Percentiles rank a stretch among this genome's conserved stretches.
phyloP scores from a whole-genome alignment of 2,797 vertebrate genomes.

The Schizopygopsis malacanthus region DNA sequence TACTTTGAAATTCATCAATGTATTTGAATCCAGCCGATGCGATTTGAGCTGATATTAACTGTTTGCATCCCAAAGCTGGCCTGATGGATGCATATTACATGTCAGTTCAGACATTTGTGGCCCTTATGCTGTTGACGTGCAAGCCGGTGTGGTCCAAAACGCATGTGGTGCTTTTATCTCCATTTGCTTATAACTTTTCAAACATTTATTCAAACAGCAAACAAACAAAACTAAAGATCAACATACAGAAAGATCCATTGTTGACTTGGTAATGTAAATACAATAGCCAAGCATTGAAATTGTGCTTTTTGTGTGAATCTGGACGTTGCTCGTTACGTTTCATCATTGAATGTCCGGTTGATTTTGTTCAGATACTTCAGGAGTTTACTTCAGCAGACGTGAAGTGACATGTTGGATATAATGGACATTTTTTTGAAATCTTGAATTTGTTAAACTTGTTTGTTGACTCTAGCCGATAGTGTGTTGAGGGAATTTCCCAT shows the following conservation, averaged over 20 bases:
- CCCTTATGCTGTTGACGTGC: conserved; percentile 45
- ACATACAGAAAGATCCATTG: conserved; percentile 36
- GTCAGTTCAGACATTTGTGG: conserved; percentile 42
- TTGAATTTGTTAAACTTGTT: conserved; percentile 40
- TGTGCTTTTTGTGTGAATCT: conserved; percentile 43
- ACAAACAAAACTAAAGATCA: conserved; percentile 35
- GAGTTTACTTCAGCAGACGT: background rate
- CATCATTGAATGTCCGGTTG: background rate
- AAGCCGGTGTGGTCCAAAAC: conserved; percentile 45
- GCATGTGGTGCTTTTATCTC: conserved; percentile 49
- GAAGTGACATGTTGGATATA: conserved; percentile 34
- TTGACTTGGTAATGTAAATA: conserved; percentile 58
- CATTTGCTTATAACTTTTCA: conserved; percentile 41
- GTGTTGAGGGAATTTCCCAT: conserved; percentile 43
- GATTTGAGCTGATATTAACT: conserved; percentile 1
- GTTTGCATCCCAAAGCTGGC: conserved; percentile 47
- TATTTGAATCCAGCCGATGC: background rate
- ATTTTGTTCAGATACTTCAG: conserved; percentile 3
- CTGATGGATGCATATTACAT: conserved; percentile 47
- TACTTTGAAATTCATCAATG: background rate
- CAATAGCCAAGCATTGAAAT: conserved; percentile 52
- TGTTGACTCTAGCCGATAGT: conserved; percentile 38
- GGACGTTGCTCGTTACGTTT: background rate
- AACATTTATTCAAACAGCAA: conserved; percentile 37
- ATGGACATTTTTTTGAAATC: background rate